These are phyloP conservation scores for Papilio polyxenes DNA, from an alignment of 1,140 invertebrate genomes.

Conservation along the genomic window DNA sequence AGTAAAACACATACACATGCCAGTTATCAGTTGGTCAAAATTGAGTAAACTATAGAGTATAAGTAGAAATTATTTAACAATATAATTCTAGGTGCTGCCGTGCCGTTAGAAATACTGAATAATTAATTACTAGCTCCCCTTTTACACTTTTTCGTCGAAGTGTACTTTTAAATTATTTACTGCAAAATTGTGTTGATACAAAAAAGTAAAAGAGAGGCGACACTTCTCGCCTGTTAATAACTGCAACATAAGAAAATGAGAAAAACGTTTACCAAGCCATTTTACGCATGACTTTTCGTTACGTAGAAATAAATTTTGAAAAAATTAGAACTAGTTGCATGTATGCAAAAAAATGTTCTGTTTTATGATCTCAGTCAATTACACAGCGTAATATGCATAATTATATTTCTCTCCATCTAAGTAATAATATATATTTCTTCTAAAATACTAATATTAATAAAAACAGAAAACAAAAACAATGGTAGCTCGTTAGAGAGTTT, in stretches of 20 bases:
- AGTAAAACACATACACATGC: too few species aligned
- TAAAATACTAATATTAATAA: not conserved
- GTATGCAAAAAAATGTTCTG: too few species aligned
- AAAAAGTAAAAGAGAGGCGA: not conserved
- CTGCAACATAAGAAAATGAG: not conserved
- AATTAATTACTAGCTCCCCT: not conserved
- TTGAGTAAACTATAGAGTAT: not conserved
- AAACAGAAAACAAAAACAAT: not conserved
- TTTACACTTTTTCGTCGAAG: not conserved
- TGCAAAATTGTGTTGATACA: not conserved
- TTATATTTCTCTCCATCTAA: not conserved
- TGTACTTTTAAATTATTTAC: not conserved
- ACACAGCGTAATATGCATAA: too few species aligned
- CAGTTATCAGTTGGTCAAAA: not conserved
- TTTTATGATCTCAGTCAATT: too few species aligned
- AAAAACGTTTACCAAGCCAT: not conserved
- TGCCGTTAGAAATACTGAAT: not conserved
- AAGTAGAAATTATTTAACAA: not conserved
- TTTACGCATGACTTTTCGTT: not conserved
- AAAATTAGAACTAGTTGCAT: too few species aligned
- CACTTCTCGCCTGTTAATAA: not conserved
- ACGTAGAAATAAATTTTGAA: not conserved
- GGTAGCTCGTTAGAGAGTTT: not conserved
- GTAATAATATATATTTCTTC: not conserved
- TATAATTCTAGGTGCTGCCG: not conserved